Percentiles rank a stretch among this genome's conserved stretches.
Conservation (phyloP, 2,797 vertebrate genomes). For the Helostoma temminkii region DNA sequence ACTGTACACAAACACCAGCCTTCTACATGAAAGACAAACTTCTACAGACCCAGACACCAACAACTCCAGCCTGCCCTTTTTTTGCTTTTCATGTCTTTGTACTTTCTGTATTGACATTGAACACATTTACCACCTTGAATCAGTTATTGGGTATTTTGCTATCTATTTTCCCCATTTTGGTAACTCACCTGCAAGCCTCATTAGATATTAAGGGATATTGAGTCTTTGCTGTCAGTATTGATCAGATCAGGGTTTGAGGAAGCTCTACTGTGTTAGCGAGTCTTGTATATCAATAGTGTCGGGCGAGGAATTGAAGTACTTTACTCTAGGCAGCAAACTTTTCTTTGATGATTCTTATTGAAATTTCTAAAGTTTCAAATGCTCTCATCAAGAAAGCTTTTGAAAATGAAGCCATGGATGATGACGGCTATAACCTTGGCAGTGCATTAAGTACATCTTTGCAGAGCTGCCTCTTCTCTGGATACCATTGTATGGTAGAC, state of each 20-base stretch:
- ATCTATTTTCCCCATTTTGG: slow-evolving; percentile 30
- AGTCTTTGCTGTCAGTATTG: slow-evolving; percentile 39
- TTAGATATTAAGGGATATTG: slow-evolving; percentile 43
- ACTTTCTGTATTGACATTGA: background rate
- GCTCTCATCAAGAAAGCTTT: background rate
- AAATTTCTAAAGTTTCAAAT: slow-evolving; percentile 8
- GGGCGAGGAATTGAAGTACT: background rate
- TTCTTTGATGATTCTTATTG: background rate
- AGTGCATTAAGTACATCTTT: slow-evolving; percentile 20
- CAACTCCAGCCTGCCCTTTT: background rate
- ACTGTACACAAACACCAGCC: background rate
- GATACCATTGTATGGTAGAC: slow-evolving; percentile 23
- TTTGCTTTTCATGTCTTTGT: no score
- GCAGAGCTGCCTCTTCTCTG: slow-evolving; percentile 13
- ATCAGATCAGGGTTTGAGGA: slow-evolving; percentile 39
- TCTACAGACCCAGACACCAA: background rate
- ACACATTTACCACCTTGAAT: slow-evolving; percentile 2
- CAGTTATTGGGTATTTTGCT: slow-evolving; percentile 28
- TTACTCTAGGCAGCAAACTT: background rate
- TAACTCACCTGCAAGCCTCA: slow-evolving; percentile 29
- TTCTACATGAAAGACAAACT: background rate
- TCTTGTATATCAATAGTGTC: slow-evolving; percentile 27
- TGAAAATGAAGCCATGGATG: background rate
- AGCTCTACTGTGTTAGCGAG: slow-evolving; percentile 13
- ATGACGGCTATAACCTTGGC: slow-evolving; percentile 22